phyloP scores from a whole-genome alignment of 1,140 invertebrate species.

The Carposina sasakii region DNA sequence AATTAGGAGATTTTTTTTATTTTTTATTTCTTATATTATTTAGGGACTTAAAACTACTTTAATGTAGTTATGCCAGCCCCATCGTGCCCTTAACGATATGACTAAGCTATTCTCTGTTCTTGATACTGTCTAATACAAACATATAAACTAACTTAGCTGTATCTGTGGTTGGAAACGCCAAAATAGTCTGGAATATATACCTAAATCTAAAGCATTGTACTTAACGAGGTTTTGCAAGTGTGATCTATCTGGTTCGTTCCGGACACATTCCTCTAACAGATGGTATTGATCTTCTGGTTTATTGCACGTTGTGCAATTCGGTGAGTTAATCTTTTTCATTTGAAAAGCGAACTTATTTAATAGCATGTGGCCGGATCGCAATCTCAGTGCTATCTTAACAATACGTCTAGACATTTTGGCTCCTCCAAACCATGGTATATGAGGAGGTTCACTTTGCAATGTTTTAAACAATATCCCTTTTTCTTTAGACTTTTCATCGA shows the following conservation, averaged over 20 bases:
- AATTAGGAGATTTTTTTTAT: too few relatives aligned
- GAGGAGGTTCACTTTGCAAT: neutral
- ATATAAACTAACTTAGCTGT: too few relatives aligned
- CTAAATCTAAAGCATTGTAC: too few relatives aligned
- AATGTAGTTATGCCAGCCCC: too few relatives aligned
- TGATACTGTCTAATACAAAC: too few relatives aligned
- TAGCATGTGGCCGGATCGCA: slow-evolving; percentile 4
- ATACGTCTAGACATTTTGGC: neutral
- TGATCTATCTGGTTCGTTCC: neutral
- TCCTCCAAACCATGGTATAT: neutral
- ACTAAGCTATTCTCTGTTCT: too few relatives aligned
- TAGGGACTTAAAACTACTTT: too few relatives aligned
- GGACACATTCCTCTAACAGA: slow-evolving; percentile 3
- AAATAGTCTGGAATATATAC: too few relatives aligned
- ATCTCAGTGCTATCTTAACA: neutral
- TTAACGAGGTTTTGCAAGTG: too few relatives aligned
- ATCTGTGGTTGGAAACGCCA: too few relatives aligned
- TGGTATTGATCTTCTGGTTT: slow-evolving; percentile 1
- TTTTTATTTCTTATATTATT: too few relatives aligned
- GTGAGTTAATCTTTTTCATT: neutral
- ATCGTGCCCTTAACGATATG: too few relatives aligned
- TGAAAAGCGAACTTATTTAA: slow-evolving; percentile 3
- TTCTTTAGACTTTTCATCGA: neutral
- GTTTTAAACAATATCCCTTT: slow-evolving; percentile 9
- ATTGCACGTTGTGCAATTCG: neutral